Evolutionary conservation across 2,888 invertebrate genomes (phyloP).

Genomic region (Anarsia innoxiella): DNA sequence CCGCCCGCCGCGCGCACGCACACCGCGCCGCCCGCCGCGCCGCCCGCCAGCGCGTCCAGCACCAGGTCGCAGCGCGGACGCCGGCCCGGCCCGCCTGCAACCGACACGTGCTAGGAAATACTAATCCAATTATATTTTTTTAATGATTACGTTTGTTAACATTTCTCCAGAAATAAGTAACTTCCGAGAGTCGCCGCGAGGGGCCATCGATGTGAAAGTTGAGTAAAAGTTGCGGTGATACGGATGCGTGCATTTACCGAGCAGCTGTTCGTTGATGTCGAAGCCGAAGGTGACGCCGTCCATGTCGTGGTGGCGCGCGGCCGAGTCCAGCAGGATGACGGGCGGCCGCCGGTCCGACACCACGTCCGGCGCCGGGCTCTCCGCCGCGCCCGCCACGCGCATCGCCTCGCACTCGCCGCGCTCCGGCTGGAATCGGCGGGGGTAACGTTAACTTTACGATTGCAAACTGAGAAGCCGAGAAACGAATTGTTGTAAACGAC

Average conservation of each 20-base stretch:
- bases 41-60: slow-evolving; percentile 26
- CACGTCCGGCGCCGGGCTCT: slow-evolving; percentile 55
- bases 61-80: slow-evolving; percentile 43
- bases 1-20: slow-evolving; percentile 26
- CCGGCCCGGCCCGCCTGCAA: slow-evolving; percentile 47
- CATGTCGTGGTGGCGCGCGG: slow-evolving; percentile 65
- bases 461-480: too few relatives aligned
- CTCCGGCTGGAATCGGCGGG: too few relatives aligned
- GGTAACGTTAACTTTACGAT: too few relatives aligned
- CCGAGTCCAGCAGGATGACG: slow-evolving; percentile 82
- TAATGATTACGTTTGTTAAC: too few relatives aligned
- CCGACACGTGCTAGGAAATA: too few relatives aligned
- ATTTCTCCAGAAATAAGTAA: too few relatives aligned
- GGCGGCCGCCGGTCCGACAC: slow-evolving; percentile 77
- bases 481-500: too few relatives aligned
- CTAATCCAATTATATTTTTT: too few relatives aligned
- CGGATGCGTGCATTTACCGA: slow-evolving; percentile 30
- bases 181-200: too few relatives aligned
- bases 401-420: too few relatives aligned
- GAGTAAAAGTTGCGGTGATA: background rate
- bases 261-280: slow-evolving; percentile 83
- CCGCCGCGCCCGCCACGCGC: slow-evolving; percentile 51
- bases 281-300: slow-evolving; percentile 87
- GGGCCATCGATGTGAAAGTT: background rate
- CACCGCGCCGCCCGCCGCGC: slow-evolving; percentile 18